phyloP scores from a whole-genome alignment of 2,113 vertebrate species.

The Muntiacus muntjak region DNA sequence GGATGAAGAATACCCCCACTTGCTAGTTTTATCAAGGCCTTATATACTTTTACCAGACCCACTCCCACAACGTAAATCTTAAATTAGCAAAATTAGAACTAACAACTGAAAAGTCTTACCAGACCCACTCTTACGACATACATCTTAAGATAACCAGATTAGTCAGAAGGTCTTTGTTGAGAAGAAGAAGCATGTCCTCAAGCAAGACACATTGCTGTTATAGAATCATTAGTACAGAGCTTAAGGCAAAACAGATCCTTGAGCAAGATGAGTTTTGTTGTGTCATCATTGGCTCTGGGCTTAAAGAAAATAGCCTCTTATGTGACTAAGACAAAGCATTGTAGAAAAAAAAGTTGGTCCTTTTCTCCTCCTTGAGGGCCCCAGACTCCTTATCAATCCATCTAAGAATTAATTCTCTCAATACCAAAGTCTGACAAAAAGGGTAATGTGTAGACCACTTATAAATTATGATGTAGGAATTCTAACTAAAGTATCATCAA shows the following conservation, averaged over 20 bases:
- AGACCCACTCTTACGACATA: neutral
- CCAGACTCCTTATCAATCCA: neutral
- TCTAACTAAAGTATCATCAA: neutral
- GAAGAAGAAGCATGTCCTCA: neutral
- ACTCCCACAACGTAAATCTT: neutral
- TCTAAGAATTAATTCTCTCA: neutral
- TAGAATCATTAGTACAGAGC: neutral
- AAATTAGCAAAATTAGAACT: neutral
- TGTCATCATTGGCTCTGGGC: neutral
- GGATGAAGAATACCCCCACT: neutral
- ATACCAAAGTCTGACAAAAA: neutral
- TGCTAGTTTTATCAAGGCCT: neutral
- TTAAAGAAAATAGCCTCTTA: neutral
- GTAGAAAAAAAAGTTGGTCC: neutral
- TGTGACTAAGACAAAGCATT: neutral
- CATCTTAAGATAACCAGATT: neutral
- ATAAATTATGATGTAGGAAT: neutral
- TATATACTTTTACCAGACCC: neutral
- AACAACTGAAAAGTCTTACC: neutral
- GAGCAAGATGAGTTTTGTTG: neutral
- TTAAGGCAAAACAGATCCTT: neutral
- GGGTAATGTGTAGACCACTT: neutral
- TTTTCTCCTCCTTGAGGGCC: neutral
- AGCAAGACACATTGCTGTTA: neutral
- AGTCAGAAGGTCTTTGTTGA: neutral